A percentile compares a stretch with the other conserved stretches of the same genome.
Conservation (phyloP, 1,140 invertebrate species). For the Rhynchophorus ferrugineus region DNA sequence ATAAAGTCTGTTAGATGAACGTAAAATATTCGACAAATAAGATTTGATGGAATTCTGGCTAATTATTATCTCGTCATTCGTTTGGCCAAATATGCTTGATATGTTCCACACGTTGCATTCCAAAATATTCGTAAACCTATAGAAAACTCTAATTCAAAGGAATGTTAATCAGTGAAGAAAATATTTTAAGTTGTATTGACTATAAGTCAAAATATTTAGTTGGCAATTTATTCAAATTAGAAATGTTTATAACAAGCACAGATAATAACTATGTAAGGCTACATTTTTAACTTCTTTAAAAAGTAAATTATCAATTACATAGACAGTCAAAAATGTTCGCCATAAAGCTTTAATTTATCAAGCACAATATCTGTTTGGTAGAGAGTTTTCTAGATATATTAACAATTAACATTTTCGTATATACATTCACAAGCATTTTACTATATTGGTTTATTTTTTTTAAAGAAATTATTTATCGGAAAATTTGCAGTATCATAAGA, state of each 20-base stretch:
- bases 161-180: background rate
- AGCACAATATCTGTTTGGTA: conserved; percentile 24
- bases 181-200: background rate
- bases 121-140: background rate
- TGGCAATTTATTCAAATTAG: background rate
- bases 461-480: no score
- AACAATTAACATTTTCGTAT: conserved; percentile 28
- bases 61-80: no score
- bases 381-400: conserved; percentile 15
- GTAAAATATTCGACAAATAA: background rate
- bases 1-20: background rate
- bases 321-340: background rate
- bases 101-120: background rate
- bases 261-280: no score
- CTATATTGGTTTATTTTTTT: background rate
- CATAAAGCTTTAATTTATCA: conserved; percentile 6
- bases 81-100: background rate
- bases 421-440: conserved; percentile 25
- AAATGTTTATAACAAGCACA: no score
- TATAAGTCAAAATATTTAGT: background rate
- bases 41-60: no score
- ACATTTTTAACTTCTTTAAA: no score
- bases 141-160: background rate
- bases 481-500: no score
- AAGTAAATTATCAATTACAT: no score